Base-by-base conservation (phyloP, 2,888 invertebrate species). In the Xestia c-nigrum region DNA sequence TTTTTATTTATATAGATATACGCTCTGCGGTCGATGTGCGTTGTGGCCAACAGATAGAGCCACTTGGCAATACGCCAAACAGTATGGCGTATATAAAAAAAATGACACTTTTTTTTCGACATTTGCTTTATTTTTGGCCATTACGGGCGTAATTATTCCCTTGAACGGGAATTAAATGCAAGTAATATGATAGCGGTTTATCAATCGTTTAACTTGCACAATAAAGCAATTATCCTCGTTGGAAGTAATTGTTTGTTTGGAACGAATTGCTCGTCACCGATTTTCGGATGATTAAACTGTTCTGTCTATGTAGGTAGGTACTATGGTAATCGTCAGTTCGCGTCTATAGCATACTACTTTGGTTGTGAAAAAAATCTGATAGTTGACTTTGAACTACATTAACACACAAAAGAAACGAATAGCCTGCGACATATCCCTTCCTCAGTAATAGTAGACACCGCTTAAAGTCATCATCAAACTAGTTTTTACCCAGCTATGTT, bases 41-140 rank as follows among this genome's bases (percentile, higher is more conserved):
- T 83, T 76, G 75, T 78, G 76, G 85, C 80, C 85, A 77, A 85
- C 83, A 87, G 92, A 92, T 93, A 92, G 89, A 87, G 88, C 83
- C 88, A 89, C 89, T 93, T 94, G 94, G 94, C 92, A 72, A 72
- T 61, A 81, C 83, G 92, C 94, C 94, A 94, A 92, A 92, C 90
- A 91, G 85, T 88, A 91, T 88, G 85, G 87, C 88, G 87, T 91
- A 90, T 90, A 85, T 90, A 74, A 71, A 80, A 47, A 92, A 89
- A 83, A 1, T 76, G 76, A 74, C 83, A 76, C n/a, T 69, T 46
- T 52, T 78, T 80, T 86, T 74, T 61, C 66, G 71, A 66, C 59
- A 72, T 78, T 64, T 81, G 63, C 67, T 78, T 83, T 78, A 69
- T 77, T 72, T 85, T 63, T 61, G n/a, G 38, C 73, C 63, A 71